phyloP scores from a whole-genome alignment of 1,140 invertebrate genomes.

The Drosophila oshimai region DNA sequence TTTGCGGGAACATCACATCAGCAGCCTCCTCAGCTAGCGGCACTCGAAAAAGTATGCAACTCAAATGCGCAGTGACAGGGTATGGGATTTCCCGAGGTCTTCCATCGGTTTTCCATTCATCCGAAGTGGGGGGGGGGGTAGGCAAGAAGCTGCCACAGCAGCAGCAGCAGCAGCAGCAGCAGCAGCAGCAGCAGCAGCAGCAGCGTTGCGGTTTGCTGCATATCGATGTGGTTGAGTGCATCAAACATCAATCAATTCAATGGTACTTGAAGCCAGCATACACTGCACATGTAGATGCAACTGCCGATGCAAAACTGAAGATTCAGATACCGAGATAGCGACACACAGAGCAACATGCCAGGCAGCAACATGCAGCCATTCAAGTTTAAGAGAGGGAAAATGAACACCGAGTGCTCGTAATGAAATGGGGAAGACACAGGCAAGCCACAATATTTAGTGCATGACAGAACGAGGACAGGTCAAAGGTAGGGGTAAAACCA shows the following conservation, averaged over 20 bases:
- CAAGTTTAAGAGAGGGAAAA: conserved; percentile 52
- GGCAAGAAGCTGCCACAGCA: conserved; percentile 16
- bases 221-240: conserved; percentile 78
- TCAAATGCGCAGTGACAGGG: conserved; percentile 62
- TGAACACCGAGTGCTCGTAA: conserved; percentile 43
- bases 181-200: conserved; percentile 37
- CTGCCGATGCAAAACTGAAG: conserved; percentile 1
- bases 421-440: conserved; percentile 60
- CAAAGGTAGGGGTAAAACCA: background rate
- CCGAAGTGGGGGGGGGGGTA: too few species aligned
- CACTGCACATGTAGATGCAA: conserved; percentile 9
- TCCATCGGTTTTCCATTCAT: too few species aligned
- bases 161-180: background rate
- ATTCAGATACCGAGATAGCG: conserved; percentile 26
- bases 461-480: conserved; percentile 2
- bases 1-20: conserved; percentile 13
- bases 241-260: conserved; percentile 80
- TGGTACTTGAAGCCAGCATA: conserved; percentile 60
- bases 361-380: conserved; percentile 38
- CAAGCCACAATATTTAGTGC: conserved; percentile 64
- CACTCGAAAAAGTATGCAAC: conserved; percentile 71
- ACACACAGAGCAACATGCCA: conserved; percentile 11
- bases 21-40: conserved; percentile 25
- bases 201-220: conserved; percentile 73
- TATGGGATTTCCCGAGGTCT: background rate